Conservation (phyloP, 2,888 invertebrate genomes). For the Carcina quercana region DNA sequence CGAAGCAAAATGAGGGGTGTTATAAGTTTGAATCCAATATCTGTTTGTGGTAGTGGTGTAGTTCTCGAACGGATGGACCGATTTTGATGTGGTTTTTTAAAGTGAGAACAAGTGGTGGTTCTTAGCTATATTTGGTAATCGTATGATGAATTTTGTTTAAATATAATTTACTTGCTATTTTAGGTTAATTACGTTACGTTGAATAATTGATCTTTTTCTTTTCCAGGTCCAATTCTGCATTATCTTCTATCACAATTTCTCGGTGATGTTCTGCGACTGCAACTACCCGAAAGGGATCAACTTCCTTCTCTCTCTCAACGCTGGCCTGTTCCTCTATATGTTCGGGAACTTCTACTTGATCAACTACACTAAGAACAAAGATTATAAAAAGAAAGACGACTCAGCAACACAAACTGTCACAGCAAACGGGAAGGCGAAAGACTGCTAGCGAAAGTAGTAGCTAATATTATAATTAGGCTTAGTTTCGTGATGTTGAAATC, state of each 20-base stretch:
- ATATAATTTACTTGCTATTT: too few relatives aligned
- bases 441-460: slow-evolving; percentile 39
- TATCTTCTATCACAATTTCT: slow-evolving; percentile 81
- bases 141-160: too few relatives aligned
- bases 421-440: slow-evolving; percentile 32
- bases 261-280: slow-evolving; percentile 79
- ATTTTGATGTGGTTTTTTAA: too few relatives aligned
- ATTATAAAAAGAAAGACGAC: neutral
- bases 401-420: neutral
- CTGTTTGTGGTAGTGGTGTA: too few relatives aligned
- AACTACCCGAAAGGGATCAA: slow-evolving; percentile 82
- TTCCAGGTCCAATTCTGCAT: slow-evolving; percentile 83
- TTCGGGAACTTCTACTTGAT: slow-evolving; percentile 84
- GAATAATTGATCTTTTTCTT: slow-evolving; percentile 15
- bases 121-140: too few relatives aligned
- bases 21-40: too few relatives aligned
- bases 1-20: too few relatives aligned
- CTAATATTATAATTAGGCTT: too few relatives aligned
- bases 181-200: too few relatives aligned
- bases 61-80: too few relatives aligned
- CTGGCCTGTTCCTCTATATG: slow-evolving; percentile 83
- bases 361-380: slow-evolving; percentile 69
- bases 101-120: too few relatives aligned
- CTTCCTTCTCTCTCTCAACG: slow-evolving; percentile 78
- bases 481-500: too few relatives aligned